Conservation (phyloP, 2,797 vertebrate genomes). For the Falco berigora region DNA sequence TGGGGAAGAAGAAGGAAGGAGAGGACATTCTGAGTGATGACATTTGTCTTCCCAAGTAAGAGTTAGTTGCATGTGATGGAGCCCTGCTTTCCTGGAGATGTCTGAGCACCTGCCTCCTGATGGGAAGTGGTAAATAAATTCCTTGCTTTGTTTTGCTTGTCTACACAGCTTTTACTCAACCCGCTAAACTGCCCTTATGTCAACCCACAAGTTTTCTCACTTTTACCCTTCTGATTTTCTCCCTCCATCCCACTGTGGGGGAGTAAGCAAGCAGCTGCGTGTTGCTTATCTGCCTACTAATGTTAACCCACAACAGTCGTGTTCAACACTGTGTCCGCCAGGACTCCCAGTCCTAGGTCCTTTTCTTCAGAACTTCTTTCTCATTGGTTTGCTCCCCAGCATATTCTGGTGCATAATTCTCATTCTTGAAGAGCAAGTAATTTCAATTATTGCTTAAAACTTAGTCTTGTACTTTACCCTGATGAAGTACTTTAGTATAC, state of each 20-base stretch:
- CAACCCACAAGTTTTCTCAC: background rate
- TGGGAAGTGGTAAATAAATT: background rate
- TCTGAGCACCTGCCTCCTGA: fast-evolving
- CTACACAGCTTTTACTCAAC: fast-evolving
- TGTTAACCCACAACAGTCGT: background rate
- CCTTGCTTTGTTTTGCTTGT: background rate
- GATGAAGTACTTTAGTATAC: background rate
- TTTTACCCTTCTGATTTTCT: too few species aligned
- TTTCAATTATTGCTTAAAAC: background rate
- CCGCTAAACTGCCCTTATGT: background rate
- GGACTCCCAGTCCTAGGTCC: background rate
- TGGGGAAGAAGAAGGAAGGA: too few species aligned
- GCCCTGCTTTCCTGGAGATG: background rate
- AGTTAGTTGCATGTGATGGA: fast-evolving
- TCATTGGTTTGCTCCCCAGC: fast-evolving
- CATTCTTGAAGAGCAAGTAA: background rate
- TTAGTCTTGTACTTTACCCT: background rate
- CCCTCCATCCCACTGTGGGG: too few species aligned
- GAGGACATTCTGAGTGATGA: too few species aligned
- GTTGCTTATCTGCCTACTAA: background rate
- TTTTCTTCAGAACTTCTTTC: background rate
- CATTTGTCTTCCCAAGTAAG: background rate
- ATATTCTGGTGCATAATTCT: background rate
- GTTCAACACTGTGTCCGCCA: background rate
- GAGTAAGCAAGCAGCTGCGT: background rate